phyloP scores from a whole-genome alignment of 2,888 invertebrate species.

The Parnassius smintheus region DNA sequence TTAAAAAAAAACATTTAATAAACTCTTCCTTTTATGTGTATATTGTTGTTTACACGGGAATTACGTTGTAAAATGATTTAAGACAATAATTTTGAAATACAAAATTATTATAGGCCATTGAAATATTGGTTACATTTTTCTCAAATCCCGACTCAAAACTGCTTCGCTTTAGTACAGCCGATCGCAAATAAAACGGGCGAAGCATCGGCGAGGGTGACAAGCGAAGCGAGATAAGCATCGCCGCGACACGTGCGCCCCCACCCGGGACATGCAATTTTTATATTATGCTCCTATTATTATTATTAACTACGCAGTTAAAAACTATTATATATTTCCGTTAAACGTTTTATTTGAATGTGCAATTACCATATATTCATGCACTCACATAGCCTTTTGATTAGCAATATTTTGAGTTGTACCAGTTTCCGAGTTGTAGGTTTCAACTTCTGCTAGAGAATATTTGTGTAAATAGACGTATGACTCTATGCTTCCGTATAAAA shows the following conservation, averaged over 20 bases:
- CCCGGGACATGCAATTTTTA: slow-evolving; percentile 63
- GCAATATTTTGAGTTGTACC: no score
- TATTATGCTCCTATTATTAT: slow-evolving; percentile 57
- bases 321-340: not conserved
- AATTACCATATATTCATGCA: not conserved
- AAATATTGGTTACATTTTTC: slow-evolving; percentile 16
- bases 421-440: no score
- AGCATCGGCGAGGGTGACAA: slow-evolving; percentile 52
- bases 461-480: no score
- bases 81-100: not conserved
- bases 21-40: no score
- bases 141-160: slow-evolving; percentile 14
- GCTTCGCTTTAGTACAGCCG: slow-evolving; percentile 6
- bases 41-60: no score
- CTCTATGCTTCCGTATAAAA: no score
- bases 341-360: slow-evolving; percentile 11
- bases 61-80: no score
- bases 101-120: not conserved
- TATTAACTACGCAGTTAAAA: slow-evolving; percentile 1
- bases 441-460: no score
- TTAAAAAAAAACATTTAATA: no score
- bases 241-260: slow-evolving; percentile 60
- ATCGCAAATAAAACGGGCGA: slow-evolving; percentile 20
- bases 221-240: slow-evolving; percentile 71
- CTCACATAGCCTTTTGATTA: no score